Evolutionary conservation across 2,888 invertebrate genomes (phyloP).

Genomic region (Octodonta nipae): DNA sequence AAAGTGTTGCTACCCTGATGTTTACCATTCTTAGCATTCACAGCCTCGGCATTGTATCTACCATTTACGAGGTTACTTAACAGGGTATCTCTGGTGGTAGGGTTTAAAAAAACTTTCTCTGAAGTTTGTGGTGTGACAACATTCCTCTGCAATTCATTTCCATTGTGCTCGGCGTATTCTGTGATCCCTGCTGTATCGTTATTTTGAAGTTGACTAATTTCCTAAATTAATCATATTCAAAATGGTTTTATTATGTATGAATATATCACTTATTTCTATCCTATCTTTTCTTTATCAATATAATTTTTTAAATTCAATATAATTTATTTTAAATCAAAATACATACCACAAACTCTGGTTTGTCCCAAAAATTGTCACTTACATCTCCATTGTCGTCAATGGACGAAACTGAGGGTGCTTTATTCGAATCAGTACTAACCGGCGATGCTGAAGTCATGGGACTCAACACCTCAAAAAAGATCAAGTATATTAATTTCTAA

Average conservation of each 20-base stretch:
- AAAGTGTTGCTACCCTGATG: slow-evolving; percentile 5
- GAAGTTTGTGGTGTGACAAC: slow-evolving; percentile 5
- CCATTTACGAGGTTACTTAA: slow-evolving; percentile 28
- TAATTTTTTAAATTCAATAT: too few species aligned
- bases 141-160: slow-evolving; percentile 12
- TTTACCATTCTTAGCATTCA: slow-evolving; percentile 15
- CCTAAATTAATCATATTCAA: slow-evolving; percentile 7
- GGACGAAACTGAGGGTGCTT: slow-evolving; percentile 7
- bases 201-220: slow-evolving; percentile 8
- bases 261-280: not conserved
- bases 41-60: slow-evolving; percentile 20
- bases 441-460: too few species aligned
- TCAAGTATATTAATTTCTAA: too few species aligned
- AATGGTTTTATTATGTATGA: not conserved
- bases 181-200: slow-evolving; percentile 8
- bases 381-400: slow-evolving; percentile 6
- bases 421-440: slow-evolving; percentile 4
- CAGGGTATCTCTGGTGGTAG: slow-evolving; percentile 26
- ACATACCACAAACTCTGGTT: slow-evolving; percentile 14
- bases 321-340: too few species aligned
- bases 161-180: slow-evolving; percentile 9
- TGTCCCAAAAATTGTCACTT: slow-evolving; percentile 11
- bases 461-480: too few species aligned
- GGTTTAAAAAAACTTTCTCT: slow-evolving; percentile 28
- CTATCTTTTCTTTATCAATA: too few species aligned